Evolutionary conservation across 2,113 vertebrate genomes (phyloP).

Genomic region (Cyrtonyx montezumae): DNA sequence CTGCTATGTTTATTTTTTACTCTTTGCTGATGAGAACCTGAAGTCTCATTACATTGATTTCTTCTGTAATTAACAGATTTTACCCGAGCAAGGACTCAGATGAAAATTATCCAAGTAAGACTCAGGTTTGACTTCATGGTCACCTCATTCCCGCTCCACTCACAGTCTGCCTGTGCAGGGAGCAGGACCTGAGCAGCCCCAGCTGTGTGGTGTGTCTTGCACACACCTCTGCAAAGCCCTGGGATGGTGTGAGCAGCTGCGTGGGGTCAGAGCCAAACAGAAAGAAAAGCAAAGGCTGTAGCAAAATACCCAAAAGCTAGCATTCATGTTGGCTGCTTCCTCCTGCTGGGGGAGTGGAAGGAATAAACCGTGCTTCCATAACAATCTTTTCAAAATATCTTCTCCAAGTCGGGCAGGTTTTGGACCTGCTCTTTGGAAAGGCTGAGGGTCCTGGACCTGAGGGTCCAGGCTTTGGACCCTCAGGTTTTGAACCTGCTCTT

Average conservation of each 20-base stretch:
- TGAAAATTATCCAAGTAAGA: neutral
- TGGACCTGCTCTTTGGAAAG: neutral
- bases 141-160: neutral
- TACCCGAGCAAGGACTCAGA: neutral
- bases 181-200: fast-evolving
- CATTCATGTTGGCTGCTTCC: neutral
- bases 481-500: neutral
- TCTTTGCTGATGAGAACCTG: neutral
- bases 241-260: fast-evolving
- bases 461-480: no score
- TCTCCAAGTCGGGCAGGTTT: neutral
- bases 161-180: neutral
- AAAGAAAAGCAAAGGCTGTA: neutral
- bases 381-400: neutral
- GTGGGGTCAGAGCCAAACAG: fast-evolving
- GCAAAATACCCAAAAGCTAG: neutral
- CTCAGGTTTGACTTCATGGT: neutral
- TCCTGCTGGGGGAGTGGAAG: neutral
- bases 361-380: neutral
- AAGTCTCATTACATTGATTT: neutral
- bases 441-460: no score
- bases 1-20: neutral
- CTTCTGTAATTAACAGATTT: neutral
- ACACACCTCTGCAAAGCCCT: fast-evolving
- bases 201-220: neutral